These are phyloP conservation scores for Amphilophus citrinellus DNA, from an alignment of 2,113 vertebrate species.

Conservation along the genomic window DNA sequence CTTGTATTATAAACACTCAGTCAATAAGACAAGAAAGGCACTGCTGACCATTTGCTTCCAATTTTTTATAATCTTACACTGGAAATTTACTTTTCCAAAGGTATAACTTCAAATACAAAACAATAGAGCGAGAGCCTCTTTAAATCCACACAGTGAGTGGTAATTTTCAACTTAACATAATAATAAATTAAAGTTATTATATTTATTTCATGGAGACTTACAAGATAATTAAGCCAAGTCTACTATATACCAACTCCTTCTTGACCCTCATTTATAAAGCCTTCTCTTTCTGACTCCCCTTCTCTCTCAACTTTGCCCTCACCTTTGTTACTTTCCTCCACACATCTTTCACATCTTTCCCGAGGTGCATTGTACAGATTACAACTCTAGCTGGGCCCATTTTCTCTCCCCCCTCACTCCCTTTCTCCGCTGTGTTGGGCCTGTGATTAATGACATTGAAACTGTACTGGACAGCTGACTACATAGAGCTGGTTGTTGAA, in stretches of 20 bases:
- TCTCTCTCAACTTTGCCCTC: neutral
- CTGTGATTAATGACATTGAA: conserved; percentile 77
- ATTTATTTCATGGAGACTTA: neutral
- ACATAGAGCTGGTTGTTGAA: conserved; percentile 73
- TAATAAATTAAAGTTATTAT: neutral
- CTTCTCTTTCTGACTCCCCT: neutral
- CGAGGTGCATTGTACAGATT: conserved; percentile 57
- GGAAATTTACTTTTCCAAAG: neutral
- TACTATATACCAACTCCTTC: neutral
- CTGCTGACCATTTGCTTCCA: neutral
- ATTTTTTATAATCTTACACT: too few species aligned
- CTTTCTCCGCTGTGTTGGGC: conserved; percentile 59
- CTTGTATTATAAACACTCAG: neutral
- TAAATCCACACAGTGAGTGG: neutral
- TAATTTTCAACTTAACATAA: neutral
- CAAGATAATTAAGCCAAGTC: neutral
- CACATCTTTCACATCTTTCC: conserved; percentile 48
- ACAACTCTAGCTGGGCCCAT: conserved; percentile 39
- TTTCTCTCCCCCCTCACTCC: conserved; percentile 26
- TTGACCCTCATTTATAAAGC: neutral
- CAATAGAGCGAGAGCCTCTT: neutral
- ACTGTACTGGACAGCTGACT: conserved; percentile 74
- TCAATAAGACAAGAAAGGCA: neutral
- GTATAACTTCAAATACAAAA: neutral
- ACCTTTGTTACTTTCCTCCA: conserved; percentile 33